Conservation (phyloP, 2,797 vertebrate genomes). For the Rhodeus uyekii region DNA sequence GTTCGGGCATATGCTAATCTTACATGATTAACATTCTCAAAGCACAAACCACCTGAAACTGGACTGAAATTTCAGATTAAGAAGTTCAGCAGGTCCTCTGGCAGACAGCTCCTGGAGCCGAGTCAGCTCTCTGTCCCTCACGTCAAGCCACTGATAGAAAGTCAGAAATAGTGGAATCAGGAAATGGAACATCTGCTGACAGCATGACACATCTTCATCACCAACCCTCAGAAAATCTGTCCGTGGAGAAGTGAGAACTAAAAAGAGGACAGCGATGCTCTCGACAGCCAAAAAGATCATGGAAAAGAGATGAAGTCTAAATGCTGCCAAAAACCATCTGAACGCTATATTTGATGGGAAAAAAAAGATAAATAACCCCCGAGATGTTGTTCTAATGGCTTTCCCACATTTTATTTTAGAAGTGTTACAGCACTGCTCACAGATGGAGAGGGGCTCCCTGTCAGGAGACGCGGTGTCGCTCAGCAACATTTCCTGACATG, state of each 20-base stretch:
- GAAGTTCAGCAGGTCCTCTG: background rate
- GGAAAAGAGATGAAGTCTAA: conserved; percentile 33
- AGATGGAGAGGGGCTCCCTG: conserved; percentile 55
- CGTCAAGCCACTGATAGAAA: conserved; percentile 38
- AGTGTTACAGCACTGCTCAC: conserved; percentile 44
- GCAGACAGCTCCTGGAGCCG: conserved; percentile 17
- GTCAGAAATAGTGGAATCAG: conserved; percentile 46
- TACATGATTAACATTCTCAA: conserved; percentile 1
- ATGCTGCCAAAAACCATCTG: conserved; percentile 24
- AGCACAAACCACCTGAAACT: background rate
- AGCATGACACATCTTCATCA: conserved; percentile 59
- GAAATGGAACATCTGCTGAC: conserved; percentile 56
- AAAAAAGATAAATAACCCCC: conserved; percentile 16
- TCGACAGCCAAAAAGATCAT: conserved; percentile 35
- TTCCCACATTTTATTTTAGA: conserved; percentile 55
- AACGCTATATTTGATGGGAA: conserved; percentile 23
- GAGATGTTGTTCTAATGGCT: conserved; percentile 51
- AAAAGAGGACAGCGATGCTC: conserved; percentile 41
- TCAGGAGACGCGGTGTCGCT: conserved; percentile 47
- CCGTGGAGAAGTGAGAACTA: conserved; percentile 36
- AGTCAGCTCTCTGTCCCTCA: conserved; percentile 50
- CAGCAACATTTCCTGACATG: conserved; percentile 54
- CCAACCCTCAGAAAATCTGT: conserved; percentile 54
- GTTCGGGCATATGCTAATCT: background rate
- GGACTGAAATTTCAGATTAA: conserved; percentile 7